phyloP scores from a whole-genome alignment of 2,113 vertebrate genomes.

The Heterotis niloticus region DNA sequence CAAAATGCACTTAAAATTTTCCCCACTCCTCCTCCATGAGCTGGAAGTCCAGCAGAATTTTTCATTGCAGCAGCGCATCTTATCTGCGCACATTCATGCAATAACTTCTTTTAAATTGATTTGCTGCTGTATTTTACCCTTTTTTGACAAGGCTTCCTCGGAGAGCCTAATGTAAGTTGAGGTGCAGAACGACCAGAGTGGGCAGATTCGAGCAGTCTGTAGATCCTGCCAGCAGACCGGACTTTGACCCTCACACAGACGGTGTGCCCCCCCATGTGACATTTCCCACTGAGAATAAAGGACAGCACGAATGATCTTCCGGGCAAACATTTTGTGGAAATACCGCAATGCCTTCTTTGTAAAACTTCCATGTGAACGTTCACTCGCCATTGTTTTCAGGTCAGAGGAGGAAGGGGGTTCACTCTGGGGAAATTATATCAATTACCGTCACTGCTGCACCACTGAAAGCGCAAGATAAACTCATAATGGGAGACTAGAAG shows the following conservation, averaged over 20 bases:
- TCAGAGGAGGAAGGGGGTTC: neutral
- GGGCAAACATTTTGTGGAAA: neutral
- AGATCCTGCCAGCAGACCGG: no score
- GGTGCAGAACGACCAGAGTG: no score
- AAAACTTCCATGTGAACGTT: neutral
- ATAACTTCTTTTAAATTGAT: no score
- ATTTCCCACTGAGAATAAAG: conserved; percentile 9
- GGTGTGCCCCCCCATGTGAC: no score
- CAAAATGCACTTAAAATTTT: neutral
- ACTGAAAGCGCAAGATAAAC: no score
- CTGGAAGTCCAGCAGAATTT: neutral
- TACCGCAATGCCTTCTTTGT: neutral
- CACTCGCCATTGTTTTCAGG: neutral
- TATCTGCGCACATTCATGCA: neutral
- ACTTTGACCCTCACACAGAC: neutral
- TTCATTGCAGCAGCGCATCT: neutral
- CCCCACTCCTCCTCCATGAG: neutral
- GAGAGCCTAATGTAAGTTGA: no score
- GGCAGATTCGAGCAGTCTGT: no score
- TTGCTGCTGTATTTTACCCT: no score
- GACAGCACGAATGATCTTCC: neutral
- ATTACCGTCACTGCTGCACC: neutral
- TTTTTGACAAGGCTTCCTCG: no score
- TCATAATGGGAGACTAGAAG: neutral
- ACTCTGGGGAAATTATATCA: conserved; percentile 1